Percentiles rank a stretch among this genome's conserved stretches.
phyloP scores from a whole-genome alignment of 2,113 vertebrate species.

The Dasyornis broadbenti region DNA sequence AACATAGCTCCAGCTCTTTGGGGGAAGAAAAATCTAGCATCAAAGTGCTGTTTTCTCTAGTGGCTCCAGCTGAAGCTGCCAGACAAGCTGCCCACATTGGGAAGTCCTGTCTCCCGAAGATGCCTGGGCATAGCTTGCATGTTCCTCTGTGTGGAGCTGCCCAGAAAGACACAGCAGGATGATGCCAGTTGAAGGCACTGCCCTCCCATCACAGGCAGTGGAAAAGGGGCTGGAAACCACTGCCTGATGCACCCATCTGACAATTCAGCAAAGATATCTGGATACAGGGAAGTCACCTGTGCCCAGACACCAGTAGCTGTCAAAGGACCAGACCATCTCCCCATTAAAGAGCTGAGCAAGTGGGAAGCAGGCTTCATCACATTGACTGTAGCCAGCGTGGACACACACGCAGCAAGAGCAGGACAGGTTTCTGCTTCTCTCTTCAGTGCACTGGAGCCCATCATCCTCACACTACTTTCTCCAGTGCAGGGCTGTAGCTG shows the following conservation, averaged over 20 bases:
- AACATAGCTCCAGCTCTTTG: not conserved
- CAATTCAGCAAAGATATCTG: not conserved
- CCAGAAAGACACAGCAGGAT: not conserved
- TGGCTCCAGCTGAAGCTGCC: not conserved
- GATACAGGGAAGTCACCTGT: not conserved
- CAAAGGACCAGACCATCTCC: not conserved
- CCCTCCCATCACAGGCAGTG: not conserved
- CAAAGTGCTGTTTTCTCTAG: not conserved
- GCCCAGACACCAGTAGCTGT: not conserved
- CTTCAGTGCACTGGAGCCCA: not conserved
- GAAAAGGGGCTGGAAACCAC: not conserved
- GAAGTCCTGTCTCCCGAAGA: not conserved
- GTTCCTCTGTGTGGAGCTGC: not conserved
- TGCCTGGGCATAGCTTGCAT: not conserved
- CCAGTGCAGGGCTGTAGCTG: not conserved
- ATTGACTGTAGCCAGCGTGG: not conserved
- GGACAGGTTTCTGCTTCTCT: not conserved
- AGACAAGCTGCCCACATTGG: accelerated
- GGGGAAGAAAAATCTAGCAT: not conserved
- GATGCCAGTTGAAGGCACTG: not conserved
- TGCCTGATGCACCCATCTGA: not conserved
- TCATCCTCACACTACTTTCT: not conserved
- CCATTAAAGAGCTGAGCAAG: not conserved
- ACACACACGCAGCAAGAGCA: accelerated
- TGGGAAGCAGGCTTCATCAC: not conserved